Percentiles rank a stretch among this genome's conserved stretches.
Conservation (phyloP, 2,797 vertebrate genomes). For the Odontamblyopus lacepedii region DNA sequence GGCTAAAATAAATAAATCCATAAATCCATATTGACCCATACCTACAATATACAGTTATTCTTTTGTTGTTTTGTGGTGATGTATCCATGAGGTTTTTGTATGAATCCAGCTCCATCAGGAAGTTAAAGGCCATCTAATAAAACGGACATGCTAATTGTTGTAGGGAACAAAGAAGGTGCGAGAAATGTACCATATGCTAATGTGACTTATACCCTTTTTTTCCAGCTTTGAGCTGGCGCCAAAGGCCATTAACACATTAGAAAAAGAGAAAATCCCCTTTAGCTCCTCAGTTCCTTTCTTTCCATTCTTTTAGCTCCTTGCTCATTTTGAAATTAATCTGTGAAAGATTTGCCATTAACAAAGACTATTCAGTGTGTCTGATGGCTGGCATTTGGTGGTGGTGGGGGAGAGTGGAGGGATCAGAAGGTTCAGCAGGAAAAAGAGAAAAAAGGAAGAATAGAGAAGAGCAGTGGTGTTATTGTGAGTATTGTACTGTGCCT, state of each 20-base stretch:
- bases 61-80: too few species aligned
- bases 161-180: constrained; percentile 35
- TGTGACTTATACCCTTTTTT: constrained; percentile 71
- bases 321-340: constrained; percentile 76
- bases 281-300: constrained; percentile 60
- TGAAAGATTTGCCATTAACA: constrained; percentile 71
- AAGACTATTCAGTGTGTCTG: constrained; percentile 63
- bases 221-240: constrained; percentile 50
- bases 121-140: constrained; percentile 65
- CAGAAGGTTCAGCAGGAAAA: constrained; percentile 30
- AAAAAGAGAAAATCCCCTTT: constrained; percentile 71
- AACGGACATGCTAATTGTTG: constrained; percentile 59
- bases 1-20: too few species aligned
- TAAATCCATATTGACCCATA: too few species aligned
- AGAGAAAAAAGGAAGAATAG: constrained; percentile 47
- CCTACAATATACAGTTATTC: too few species aligned
- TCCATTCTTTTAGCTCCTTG: constrained; percentile 42
- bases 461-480: constrained; percentile 32
- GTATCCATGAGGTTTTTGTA: constrained; percentile 25
- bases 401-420: constrained; percentile 34
- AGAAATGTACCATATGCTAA: constrained; percentile 72
- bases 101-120: constrained; percentile 47
- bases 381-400: constrained; percentile 33
- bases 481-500: constrained; percentile 33
- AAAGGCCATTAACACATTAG: constrained; percentile 70